These are phyloP conservation scores for Cranoglanis bouderius DNA, from an alignment of 2,113 vertebrate species.

Conservation along the genomic window DNA sequence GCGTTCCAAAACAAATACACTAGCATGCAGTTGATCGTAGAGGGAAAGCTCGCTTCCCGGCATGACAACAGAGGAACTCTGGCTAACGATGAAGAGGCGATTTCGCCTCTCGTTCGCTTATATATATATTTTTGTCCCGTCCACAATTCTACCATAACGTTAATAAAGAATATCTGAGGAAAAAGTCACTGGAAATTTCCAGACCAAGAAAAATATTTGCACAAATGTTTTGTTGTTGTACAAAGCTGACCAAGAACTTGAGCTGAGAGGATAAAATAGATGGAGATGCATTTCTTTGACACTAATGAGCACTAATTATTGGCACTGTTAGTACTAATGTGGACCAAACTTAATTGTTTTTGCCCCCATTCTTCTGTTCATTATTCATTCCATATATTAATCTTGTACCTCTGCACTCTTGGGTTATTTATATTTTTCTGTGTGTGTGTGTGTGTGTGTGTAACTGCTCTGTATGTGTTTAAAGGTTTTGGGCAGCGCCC, in stretches of 20 bases:
- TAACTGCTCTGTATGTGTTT: slow-evolving; percentile 53
- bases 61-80: neutral
- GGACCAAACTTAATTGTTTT: neutral
- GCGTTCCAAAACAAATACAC: neutral
- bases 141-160: neutral
- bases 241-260: neutral
- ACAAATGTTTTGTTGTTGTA: accelerated
- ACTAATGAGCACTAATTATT: neutral
- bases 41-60: no score
- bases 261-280: neutral
- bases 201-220: neutral
- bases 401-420: slow-evolving; percentile 1
- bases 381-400: neutral
- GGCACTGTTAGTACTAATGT: neutral
- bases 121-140: neutral
- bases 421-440: slow-evolving; percentile 47
- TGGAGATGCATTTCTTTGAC: neutral
- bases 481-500: slow-evolving; percentile 55
- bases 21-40: neutral
- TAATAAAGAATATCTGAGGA: neutral
- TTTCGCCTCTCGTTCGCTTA: no score
- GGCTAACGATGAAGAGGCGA: neutral
- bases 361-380: neutral
- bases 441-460: neutral
- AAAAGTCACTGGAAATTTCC: neutral